Conservation (phyloP, 2,797 vertebrate species). For the Crenichthys baileyi region DNA sequence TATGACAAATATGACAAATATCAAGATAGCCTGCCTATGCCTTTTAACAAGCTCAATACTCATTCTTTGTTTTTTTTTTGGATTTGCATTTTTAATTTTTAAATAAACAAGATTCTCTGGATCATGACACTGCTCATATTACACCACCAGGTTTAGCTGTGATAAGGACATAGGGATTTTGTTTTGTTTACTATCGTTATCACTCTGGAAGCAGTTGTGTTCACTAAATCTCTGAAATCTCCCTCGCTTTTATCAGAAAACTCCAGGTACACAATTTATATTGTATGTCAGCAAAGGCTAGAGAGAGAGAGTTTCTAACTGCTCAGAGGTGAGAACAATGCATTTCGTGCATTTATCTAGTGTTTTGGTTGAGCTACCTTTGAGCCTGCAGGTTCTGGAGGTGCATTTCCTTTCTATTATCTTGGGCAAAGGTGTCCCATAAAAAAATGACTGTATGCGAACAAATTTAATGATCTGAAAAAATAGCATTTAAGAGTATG, state of each 20-base stretch:
- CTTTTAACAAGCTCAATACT: conserved; percentile 46
- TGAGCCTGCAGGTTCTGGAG: conserved; percentile 24
- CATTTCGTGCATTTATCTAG: conserved; percentile 56
- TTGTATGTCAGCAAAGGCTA: conserved; percentile 46
- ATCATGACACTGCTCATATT: conserved; percentile 61
- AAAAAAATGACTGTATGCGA: conserved; percentile 30
- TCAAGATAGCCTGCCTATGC: conserved; percentile 17
- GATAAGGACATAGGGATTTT: conserved; percentile 42
- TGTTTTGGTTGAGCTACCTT: conserved; percentile 34
- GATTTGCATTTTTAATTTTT: conserved; percentile 75
- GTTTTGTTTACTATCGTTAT: conserved; percentile 40
- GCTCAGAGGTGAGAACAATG: conserved; percentile 50
- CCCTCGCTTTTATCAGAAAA: conserved; percentile 62
- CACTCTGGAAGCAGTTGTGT: conserved; percentile 36
- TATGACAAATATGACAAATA: not conserved
- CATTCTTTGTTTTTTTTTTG: conserved; percentile 4
- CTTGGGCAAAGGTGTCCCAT: conserved; percentile 34
- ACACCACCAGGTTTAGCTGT: conserved; percentile 48
- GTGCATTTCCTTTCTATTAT: conserved; percentile 49
- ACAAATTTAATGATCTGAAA: conserved; percentile 25
- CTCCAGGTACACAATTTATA: conserved; percentile 61
- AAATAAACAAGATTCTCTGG: conserved; percentile 64
- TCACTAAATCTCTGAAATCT: conserved; percentile 62
- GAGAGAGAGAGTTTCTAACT: conserved; percentile 33
- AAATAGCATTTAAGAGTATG: conserved; percentile 7